Percentiles rank a stretch among this genome's conserved stretches.
phyloP scores from a whole-genome alignment of 1,140 invertebrate genomes.

The Neodiprion pinetum region DNA sequence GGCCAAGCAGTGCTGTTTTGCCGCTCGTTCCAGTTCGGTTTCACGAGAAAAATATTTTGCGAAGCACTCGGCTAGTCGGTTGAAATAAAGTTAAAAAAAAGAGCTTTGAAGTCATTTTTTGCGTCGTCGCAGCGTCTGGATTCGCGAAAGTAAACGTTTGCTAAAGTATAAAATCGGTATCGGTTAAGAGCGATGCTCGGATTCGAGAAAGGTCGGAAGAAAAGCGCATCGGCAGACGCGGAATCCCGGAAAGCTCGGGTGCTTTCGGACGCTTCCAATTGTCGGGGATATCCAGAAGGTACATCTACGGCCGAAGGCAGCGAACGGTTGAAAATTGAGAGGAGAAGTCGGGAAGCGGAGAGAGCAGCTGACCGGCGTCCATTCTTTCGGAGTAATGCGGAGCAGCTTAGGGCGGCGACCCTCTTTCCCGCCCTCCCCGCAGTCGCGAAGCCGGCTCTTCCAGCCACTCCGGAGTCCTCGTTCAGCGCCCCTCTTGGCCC shows the following conservation, averaged over 20 bases:
- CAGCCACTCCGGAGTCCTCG: neutral
- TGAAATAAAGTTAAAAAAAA: no score
- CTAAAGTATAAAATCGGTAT: no score
- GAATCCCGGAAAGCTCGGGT: neutral
- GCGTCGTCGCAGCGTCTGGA: no score
- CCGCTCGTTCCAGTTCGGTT: no score
- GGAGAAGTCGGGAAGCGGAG: neutral
- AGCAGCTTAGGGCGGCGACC: neutral
- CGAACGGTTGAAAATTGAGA: no score
- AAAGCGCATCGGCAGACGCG: neutral
- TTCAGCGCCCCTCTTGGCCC: neutral
- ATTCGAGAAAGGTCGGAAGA: neutral
- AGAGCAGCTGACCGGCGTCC: neutral
- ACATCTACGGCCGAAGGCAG: no score
- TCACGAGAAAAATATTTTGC: no score
- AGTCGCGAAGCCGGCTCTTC: neutral
- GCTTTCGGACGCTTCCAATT: neutral
- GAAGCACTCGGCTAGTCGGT: no score
- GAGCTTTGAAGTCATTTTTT: no score
- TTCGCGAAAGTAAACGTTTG: no score
- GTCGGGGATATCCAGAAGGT: neutral
- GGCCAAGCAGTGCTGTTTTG: no score
- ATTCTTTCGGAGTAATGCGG: neutral
- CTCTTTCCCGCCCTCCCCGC: neutral
- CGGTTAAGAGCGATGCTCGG: no score